Conservation (phyloP, 2,797 vertebrate species). For the Eidolon dupreanum region DNA sequence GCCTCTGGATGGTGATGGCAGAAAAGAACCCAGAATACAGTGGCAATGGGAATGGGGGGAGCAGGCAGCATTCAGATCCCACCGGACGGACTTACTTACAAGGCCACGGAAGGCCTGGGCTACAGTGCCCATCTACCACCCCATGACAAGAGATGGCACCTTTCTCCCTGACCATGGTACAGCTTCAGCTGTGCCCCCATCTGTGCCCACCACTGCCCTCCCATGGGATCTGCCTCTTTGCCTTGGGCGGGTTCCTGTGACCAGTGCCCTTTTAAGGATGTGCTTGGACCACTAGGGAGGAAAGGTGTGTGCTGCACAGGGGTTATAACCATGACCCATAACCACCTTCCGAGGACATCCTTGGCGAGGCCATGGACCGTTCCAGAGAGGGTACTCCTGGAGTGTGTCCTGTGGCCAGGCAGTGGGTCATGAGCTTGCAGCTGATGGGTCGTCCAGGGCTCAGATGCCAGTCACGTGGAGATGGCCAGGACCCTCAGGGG, state of each 20-base stretch:
- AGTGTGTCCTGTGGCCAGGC: not conserved
- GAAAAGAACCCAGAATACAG: not conserved
- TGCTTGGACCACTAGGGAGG: not conserved
- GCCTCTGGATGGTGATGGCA: not conserved
- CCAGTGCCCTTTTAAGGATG: not conserved
- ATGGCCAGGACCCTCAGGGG: not conserved
- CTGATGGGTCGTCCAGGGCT: not conserved
- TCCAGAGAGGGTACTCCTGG: not conserved
- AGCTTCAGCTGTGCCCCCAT: not conserved
- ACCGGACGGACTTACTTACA: not conserved
- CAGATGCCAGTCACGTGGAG: slow-evolving; percentile 16
- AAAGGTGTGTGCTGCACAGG: not conserved
- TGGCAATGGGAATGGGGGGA: no score
- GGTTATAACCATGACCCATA: not conserved
- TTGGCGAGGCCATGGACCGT: not conserved
- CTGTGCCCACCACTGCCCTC: not conserved
- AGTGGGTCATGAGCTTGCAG: slow-evolving; percentile 20
- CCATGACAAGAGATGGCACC: not conserved
- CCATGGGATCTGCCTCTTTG: not conserved
- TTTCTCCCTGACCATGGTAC: not conserved
- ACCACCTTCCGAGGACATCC: not conserved
- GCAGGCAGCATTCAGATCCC: not conserved
- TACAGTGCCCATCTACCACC: not conserved
- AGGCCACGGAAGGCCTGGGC: not conserved
- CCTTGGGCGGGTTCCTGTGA: not conserved